These are phyloP conservation scores for Rana temporaria DNA, from an alignment of 2,113 vertebrate genomes.

Conservation along the genomic window DNA sequence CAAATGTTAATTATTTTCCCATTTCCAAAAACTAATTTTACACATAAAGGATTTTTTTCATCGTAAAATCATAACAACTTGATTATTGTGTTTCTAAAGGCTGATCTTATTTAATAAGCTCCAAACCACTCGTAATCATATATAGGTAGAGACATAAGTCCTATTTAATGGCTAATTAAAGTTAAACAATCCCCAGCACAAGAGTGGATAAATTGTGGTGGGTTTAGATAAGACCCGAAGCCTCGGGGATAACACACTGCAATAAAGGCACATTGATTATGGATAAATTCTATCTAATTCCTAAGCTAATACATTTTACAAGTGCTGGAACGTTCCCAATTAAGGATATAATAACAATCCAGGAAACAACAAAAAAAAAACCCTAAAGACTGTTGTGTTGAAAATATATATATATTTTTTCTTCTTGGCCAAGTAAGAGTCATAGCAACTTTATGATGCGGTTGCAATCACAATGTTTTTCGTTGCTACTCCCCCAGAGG, in stretches of 20 bases:
- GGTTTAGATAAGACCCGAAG: neutral
- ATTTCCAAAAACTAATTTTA: too few species aligned
- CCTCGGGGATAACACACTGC: constrained; percentile 14
- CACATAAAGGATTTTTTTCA: too few species aligned
- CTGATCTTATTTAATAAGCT: neutral
- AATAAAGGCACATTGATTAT: constrained; percentile 41
- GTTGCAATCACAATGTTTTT: constrained; percentile 14
- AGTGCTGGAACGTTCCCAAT: constrained; percentile 27
- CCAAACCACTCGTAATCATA: neutral
- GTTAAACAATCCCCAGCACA: neutral
- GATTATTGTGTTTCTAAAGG: too few species aligned
- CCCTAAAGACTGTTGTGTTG: neutral
- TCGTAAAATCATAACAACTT: too few species aligned
- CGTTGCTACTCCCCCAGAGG: constrained; percentile 9
- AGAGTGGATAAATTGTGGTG: neutral
- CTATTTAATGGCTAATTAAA: constrained; percentile 8
- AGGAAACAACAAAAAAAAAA: neutral
- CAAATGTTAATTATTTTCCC: too few species aligned
- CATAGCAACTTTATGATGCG: constrained; percentile 5
- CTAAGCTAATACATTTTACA: neutral
- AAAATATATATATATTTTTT: neutral
- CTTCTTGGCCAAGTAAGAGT: constrained; percentile 4
- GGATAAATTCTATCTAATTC: constrained; percentile 27
- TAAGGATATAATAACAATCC: constrained; percentile 28
- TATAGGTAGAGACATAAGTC: neutral